Conservation (phyloP, 2,888 invertebrate species). For the Lithodes maja region DNA sequence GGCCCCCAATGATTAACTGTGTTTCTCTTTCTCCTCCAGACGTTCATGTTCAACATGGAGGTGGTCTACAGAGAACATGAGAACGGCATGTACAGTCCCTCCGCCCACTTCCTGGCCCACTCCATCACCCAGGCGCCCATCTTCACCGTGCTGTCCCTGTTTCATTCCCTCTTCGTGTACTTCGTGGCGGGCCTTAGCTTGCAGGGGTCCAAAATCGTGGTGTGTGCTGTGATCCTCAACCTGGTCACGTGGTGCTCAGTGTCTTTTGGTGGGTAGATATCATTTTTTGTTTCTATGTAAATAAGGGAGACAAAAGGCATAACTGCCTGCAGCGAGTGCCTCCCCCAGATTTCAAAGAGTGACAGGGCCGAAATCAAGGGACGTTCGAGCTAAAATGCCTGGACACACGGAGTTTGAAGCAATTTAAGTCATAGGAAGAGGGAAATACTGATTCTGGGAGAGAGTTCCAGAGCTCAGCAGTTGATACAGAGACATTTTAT, state of each 20-base stretch:
- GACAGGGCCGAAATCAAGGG: too few relatives aligned
- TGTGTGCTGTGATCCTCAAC: slow-evolving; percentile 81
- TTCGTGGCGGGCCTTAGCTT: slow-evolving; percentile 91
- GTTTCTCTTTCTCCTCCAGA: slow-evolving; percentile 18
- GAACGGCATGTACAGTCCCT: slow-evolving; percentile 92
- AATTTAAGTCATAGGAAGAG: too few relatives aligned
- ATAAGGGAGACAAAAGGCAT: too few relatives aligned
- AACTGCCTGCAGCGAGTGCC: too few relatives aligned
- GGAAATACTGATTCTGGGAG: too few relatives aligned
- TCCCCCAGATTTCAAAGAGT: too few relatives aligned
- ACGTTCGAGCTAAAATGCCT: too few relatives aligned
- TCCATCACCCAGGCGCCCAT: slow-evolving; percentile 91
- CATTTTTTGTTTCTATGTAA: too few relatives aligned
- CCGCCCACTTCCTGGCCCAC: slow-evolving; percentile 93
- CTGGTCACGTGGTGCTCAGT: slow-evolving; percentile 84
- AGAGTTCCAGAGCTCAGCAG: too few relatives aligned
- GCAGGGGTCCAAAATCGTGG: slow-evolving; percentile 79
- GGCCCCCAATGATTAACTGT: background rate
- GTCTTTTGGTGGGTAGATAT: slow-evolving; percentile 47
- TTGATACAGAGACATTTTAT: too few relatives aligned
- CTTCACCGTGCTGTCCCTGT: slow-evolving; percentile 78
- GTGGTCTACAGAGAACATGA: slow-evolving; percentile 91
- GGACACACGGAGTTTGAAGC: too few relatives aligned
- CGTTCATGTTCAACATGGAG: slow-evolving; percentile 79
- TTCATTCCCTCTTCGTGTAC: slow-evolving; percentile 85